Conservation (phyloP, 2,113 vertebrate species). For the Natator depressus region DNA sequence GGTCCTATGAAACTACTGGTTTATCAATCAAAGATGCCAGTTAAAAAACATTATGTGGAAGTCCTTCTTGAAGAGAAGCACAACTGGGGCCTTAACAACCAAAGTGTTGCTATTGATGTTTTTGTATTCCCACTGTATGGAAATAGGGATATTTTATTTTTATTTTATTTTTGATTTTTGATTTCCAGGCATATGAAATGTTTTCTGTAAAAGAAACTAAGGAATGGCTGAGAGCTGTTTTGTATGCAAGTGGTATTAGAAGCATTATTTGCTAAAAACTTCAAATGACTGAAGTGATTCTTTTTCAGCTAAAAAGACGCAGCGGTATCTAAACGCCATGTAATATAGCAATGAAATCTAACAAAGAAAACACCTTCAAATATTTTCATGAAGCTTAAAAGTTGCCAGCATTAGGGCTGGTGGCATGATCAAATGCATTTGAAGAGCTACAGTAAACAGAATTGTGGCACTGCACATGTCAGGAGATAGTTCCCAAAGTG, state of each 20-base stretch:
- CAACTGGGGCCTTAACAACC: not conserved
- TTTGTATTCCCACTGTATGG: not conserved
- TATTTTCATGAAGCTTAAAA: constrained; percentile 36
- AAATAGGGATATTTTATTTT: not conserved
- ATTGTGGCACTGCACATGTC: not conserved
- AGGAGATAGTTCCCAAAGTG: not conserved
- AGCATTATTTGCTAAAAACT: constrained; percentile 52
- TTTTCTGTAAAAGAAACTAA: constrained; percentile 56
- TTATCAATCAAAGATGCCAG: not conserved
- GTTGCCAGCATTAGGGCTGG: constrained; percentile 28
- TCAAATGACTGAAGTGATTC: constrained; percentile 62
- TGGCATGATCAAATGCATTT: not conserved
- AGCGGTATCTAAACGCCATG: constrained; percentile 37
- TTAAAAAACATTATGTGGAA: constrained; percentile 20
- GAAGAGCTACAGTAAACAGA: not conserved
- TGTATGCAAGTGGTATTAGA: constrained; percentile 34
- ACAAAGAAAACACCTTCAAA: not conserved
- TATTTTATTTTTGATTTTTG: not conserved
- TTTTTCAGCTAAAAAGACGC: constrained; percentile 52
- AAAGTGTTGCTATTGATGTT: not conserved
- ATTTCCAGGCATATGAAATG: constrained; percentile 73
- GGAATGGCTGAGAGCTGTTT: not conserved
- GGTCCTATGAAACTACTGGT: not conserved
- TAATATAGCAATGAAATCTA: constrained; percentile 48
- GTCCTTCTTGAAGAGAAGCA: not conserved